Base-by-base conservation (phyloP, 2,888 invertebrate species). In the Drosophila peninsularis region DNA sequence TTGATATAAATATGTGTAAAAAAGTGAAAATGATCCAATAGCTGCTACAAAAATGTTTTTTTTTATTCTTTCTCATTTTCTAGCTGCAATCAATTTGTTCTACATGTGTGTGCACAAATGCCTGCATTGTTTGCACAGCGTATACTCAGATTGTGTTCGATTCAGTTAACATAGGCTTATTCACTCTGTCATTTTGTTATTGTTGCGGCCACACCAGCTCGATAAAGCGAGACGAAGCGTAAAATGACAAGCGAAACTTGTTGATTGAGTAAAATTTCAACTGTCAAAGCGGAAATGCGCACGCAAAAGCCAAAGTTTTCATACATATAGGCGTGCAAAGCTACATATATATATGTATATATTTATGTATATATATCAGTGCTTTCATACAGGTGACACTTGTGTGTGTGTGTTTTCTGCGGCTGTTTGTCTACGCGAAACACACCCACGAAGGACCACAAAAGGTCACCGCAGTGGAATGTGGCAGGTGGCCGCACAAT, bases 211-310 rank as follows among this genome's bases (percentile, higher is more conserved):
- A 49, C 42, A 34, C 19, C 47, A 55, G 47, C 37, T 69, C 53
- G 83, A 78, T 83, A 73, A 78, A 82, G 83, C 75, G 80, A 83
- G 81, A 64, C 88, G 86, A 75, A 75, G 83, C 78, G 78, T 86
- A 60, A 83, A 83, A 88, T 67, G 88, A 83, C 83, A 86, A 78
- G 73, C 71, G 68, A 84, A 79, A 85, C 89, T 85, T 85, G 84
- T 85, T 85, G 84, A 89, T 84, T 88, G 88, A 82, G 84, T 87
- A 74, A 79, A 73, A 81, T 83, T 70, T 83, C 63, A 89, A 69
- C 79, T 66, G 69, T 37, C 71, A 77, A 73, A 73, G 87, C 75
- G 87, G 88, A 84, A 88, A 87, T 78, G 82, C 64, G 84, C 70
- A 74, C 65, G 73, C 74, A 79, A 82, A 84, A 80, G 69, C 75